Percentiles rank a stretch among this genome's conserved stretches.
Evolutionary conservation across 1,140 invertebrate species (phyloP).

Genomic region (Drosophila pruinosa): DNA sequence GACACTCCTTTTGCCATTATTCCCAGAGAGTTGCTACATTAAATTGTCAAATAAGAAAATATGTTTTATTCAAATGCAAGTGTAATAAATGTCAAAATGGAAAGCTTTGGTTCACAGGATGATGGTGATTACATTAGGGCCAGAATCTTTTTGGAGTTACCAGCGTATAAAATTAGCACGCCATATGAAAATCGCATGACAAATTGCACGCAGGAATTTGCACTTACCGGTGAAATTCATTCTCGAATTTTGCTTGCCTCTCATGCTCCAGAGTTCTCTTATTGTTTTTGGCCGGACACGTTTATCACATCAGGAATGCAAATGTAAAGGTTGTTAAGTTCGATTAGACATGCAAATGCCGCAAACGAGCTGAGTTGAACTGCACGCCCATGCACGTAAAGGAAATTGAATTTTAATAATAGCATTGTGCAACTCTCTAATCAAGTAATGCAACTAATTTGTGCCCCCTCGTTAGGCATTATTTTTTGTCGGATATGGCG

Average conservation of each 20-base stretch:
- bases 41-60: too few relatives aligned
- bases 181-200: slow-evolving; percentile 64
- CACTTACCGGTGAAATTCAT: slow-evolving; percentile 65
- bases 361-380: slow-evolving; percentile 3
- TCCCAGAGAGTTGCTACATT: too few relatives aligned
- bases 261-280: neutral
- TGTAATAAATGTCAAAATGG: too few relatives aligned
- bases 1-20: too few relatives aligned
- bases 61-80: too few relatives aligned
- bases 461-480: neutral
- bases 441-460: slow-evolving; percentile 80
- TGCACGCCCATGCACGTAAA: slow-evolving; percentile 33
- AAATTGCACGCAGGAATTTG: slow-evolving; percentile 61
- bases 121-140: neutral
- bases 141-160: neutral
- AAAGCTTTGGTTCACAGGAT: neutral
- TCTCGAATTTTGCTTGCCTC: slow-evolving; percentile 37
- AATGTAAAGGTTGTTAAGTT: slow-evolving; percentile 64
- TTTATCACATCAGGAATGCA: slow-evolving; percentile 51
- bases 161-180: slow-evolving; percentile 16
- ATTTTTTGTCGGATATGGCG: slow-evolving; percentile 3
- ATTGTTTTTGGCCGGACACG: slow-evolving; percentile 7
- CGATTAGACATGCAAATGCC: slow-evolving; percentile 70
- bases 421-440: slow-evolving; percentile 59
- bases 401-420: slow-evolving; percentile 78